Evolutionary conservation across 2,797 vertebrate genomes (phyloP), one percentile per base, ranked within the genome.

Genomic region (Phataginus tricuspis): DNA sequence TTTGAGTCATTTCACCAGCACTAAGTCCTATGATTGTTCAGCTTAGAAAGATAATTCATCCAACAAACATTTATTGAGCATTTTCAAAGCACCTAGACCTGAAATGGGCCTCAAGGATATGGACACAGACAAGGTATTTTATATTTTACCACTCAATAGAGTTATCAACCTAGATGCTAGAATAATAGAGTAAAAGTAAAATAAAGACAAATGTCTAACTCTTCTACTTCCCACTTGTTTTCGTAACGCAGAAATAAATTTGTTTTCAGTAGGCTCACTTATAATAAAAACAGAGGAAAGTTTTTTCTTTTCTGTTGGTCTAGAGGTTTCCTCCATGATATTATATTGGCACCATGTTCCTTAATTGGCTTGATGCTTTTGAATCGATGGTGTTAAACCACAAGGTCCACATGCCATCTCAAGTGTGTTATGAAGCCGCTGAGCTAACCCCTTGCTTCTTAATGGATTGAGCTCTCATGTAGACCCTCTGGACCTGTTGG

Each of bases 361-460:
- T 79, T 94, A 96, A 95, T 88, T 53, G 75, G 42, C 69, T 97
- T 93, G 68, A 82, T 34, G 80, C 49, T 91, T 79, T n/a, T 72
- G 34, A 96, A 87, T 95, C 91, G 75, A 27, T 92, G 88, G 23
- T 95, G 68, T 74, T 63, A 91, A 91, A 93, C 71, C 93, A 68
- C 84, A 90, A 69, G 53, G n/a, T 69, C 37, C 37, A 57, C 63
- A 27, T 45, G 21, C 18, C 14, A 4, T 72, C 55, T 82, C 37
- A 23, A 29, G 23, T 25, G 1, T 86, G 66, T 95, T 90, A 25
- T 49, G 21, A 23, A 88, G n/a, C 84, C 37, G 49, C 55, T n/a
- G 27, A 51, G 61, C 66, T 82, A 23, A 53, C 49, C 7, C 1
- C 39, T 79, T 72, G 9, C 21, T 61, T 16, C 64, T 84, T 2